phyloP scores from a whole-genome alignment of 1,140 invertebrate genomes.

The Holotrichia oblita region DNA sequence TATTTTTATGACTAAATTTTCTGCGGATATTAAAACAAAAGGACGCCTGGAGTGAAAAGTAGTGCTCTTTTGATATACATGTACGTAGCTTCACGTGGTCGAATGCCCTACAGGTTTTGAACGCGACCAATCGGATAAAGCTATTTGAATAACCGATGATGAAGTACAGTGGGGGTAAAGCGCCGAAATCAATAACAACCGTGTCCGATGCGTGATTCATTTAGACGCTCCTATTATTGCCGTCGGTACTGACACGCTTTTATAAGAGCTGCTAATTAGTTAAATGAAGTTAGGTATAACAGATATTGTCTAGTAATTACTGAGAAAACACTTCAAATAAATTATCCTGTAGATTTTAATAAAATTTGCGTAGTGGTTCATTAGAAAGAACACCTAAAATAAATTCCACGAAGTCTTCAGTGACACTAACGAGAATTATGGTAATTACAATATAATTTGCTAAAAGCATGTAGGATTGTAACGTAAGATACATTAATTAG shows the following conservation, averaged over 20 bases:
- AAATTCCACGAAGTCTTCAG: too few relatives aligned
- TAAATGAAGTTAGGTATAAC: neutral
- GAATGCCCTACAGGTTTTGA: conserved; percentile 6
- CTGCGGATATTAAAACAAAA: neutral
- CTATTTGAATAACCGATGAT: neutral
- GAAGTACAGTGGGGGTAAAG: neutral
- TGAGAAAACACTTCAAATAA: too few relatives aligned
- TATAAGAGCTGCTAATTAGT: neutral
- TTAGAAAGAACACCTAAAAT: too few relatives aligned
- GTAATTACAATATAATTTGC: too few relatives aligned
- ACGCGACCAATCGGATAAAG: conserved; percentile 15
- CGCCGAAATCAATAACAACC: conserved; percentile 27
- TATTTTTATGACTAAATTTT: neutral
- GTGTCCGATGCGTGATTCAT: neutral
- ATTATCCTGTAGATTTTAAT: too few relatives aligned
- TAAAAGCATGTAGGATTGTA: too few relatives aligned
- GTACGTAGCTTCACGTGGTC: conserved; percentile 1
- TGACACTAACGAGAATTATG: too few relatives aligned
- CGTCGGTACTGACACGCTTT: neutral
- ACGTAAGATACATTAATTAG: too few relatives aligned
- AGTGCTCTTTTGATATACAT: neutral
- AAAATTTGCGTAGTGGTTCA: too few relatives aligned
- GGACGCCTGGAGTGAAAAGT: neutral
- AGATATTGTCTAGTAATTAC: too few relatives aligned
- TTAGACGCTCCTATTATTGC: neutral